Conservation (phyloP, 2,888 invertebrate species). For the Lobophora halterata region DNA sequence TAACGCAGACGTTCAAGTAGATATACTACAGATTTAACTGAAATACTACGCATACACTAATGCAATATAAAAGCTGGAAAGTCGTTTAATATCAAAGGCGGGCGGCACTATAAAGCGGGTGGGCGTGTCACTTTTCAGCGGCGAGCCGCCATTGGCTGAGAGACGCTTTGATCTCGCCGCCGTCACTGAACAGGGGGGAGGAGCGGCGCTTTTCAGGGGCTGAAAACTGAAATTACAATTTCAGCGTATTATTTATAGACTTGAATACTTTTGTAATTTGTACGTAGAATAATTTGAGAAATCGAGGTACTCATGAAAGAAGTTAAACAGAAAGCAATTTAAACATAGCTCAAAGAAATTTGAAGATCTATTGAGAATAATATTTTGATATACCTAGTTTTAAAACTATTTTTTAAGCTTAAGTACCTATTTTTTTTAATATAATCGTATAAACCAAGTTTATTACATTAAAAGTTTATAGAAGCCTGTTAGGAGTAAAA, state of each 20-base stretch:
- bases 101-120: constrained; percentile 71
- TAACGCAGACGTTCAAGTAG: too few species aligned
- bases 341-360: too few species aligned
- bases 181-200: constrained; percentile 63
- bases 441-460: too few species aligned
- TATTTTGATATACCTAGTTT: too few species aligned
- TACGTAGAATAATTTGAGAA: constrained; percentile 27
- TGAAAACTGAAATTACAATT: constrained; percentile 38
- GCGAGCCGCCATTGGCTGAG: constrained; percentile 54
- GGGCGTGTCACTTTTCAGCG: constrained; percentile 76
- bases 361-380: too few species aligned
- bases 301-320: constrained; percentile 1
- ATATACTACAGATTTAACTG: too few species aligned
- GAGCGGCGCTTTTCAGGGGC: constrained; percentile 64
- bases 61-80: constrained; percentile 21
- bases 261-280: constrained; percentile 30
- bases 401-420: too few species aligned
- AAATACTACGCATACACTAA: constrained; percentile 5
- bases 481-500: too few species aligned
- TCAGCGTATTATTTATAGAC: constrained; percentile 43
- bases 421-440: too few species aligned
- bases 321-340: background rate
- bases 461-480: too few species aligned
- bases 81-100: constrained; percentile 48
- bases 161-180: constrained; percentile 48